Base-by-base conservation (phyloP, 2,888 invertebrate species). In the Drosophila phalerata region DNA sequence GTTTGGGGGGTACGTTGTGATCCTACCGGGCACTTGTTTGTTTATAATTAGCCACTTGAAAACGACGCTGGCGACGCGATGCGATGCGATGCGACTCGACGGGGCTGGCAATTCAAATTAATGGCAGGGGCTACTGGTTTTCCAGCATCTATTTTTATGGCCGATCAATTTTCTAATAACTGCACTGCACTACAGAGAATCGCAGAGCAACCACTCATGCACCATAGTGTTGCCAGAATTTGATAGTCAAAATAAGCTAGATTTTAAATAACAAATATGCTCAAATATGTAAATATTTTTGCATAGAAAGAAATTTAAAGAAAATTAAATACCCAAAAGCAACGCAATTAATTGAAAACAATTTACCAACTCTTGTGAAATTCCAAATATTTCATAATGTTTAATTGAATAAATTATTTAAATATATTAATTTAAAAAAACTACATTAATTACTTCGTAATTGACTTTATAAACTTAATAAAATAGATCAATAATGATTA, bases 41-140 rank as follows among this genome's bases (percentile, higher is more conserved):
- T 80, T 85, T 86, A 86, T 85, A 85, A 85, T 85, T 85, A 85
- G 86, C 85, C 81, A 78, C 67, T 64, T 63, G 66, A 61, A 65
- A 75, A 68, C 68, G 69, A 56, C 45, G 72, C 57, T 55, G 69
- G 62, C 73, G 70, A 58, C 74, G 72, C 69, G 55, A 22, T 22
- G 22, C 22, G 22, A n/a, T n/a, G 62, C 73, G 70, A 58, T 72
- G 72, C 69, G 55, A 22, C 4, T 3, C 22, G 22, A 25, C 40
- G 38, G 15, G 40, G 30, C 32, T 42, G 64, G 57, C 86, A 72
- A 84, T 86, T 84, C 84, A 84, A 84, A 85, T 85, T 85, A 80
- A 84, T 85, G 84, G 72, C 69, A 40, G 62, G 57, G 63, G 82
- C 86, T 86, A 80, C 85, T 84, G 86, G 82, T 84, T 80, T 79